These are phyloP conservation scores for Pseudomyrmex concolor DNA, from an alignment of 1,140 invertebrate genomes.

Conservation along the genomic window DNA sequence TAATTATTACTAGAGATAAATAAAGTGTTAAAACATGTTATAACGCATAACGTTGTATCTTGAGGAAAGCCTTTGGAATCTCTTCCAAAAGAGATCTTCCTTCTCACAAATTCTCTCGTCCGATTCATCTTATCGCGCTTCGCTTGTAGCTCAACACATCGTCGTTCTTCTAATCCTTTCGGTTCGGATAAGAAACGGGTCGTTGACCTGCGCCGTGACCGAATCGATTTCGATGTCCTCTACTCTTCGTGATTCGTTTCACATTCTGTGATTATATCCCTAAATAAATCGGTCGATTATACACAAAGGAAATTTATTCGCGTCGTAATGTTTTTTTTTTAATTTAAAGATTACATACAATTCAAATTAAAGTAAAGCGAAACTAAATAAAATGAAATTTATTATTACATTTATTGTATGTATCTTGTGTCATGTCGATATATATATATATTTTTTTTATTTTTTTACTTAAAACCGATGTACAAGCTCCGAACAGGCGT, in stretches of 20 bases:
- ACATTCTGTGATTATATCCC: background rate
- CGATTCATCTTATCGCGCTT: constrained; percentile 57
- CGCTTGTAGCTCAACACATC: constrained; percentile 45
- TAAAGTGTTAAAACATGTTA: background rate
- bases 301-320: background rate
- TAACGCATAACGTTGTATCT: background rate
- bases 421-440: background rate
- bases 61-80: background rate
- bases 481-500: background rate
- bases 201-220: constrained; percentile 15
- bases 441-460: background rate
- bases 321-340: background rate
- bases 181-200: constrained; percentile 53
- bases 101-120: constrained; percentile 22
- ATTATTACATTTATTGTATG: background rate
- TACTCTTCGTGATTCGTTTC: background rate
- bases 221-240: background rate
- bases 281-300: background rate
- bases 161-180: constrained; percentile 33
- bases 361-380: constrained; percentile 3
- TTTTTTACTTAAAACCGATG: background rate
- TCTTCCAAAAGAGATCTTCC: constrained; percentile 5
- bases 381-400: background rate
- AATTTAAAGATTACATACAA: background rate
- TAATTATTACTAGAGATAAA: no score